Base-by-base conservation (phyloP, 2,113 vertebrate species). In the Cyprinodon tularosa region DNA sequence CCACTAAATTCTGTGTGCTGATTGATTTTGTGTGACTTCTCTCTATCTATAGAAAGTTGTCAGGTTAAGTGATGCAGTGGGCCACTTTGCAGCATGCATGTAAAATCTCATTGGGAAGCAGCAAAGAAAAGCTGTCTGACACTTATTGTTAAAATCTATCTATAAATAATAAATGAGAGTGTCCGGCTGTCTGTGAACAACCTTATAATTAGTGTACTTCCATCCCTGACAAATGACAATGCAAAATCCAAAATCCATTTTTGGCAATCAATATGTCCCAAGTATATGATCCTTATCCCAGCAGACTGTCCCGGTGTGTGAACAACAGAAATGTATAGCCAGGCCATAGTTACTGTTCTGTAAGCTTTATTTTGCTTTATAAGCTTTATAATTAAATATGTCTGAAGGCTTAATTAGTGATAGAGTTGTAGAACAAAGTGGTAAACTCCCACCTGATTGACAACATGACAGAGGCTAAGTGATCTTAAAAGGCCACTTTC, bases 101-200 rank as follows among this genome's bases (percentile, higher is more conserved):
- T 53, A 22, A 59, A 63, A 10, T 71, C 73, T 77, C 71, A 15
- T 42, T 39, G 69, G 79, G 50, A 71, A 66, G 1, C 1, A 6
- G 15, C 71, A 72, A 66, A 15, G 71, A 66, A 17, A 60, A 38
- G 64, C 62, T 38, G 48, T 69, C 69, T 74, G 50, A 68, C 72
- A 44, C 63, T 11, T 59, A 65, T 53, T 77, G 73, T 85, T 77
- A 22, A 20, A 64, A 65, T 69, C 4, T 14, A 59, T 80, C 68
- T 48, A 66, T 39, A 57, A 63, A 82, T 73, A 82, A 84, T 81
- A 78, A 83, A 88, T 72, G 57, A 74, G 68, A 59, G 17, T 57
- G 48, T 42, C 40, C 53, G 70, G n/a, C 48, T 75, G 72, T 47
- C 69, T 0, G 22, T 61, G 68, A 47, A 61, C 57, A n/a, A 11